Conservation (phyloP, 2,113 vertebrate species). For the Peromyscus leucopus region DNA sequence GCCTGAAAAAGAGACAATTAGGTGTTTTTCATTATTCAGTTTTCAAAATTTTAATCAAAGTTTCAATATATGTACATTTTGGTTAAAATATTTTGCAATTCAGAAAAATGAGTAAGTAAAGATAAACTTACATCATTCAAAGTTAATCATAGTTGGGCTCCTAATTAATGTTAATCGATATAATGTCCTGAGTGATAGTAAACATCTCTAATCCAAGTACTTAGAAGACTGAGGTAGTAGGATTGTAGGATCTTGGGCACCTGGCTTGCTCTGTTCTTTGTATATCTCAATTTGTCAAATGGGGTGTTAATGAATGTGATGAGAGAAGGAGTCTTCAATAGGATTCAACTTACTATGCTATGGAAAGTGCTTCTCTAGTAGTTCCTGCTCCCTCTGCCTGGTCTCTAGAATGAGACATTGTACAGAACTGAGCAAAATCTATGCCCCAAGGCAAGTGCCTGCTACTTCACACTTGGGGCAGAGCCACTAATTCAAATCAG, state of each 20-base stretch:
- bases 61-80: neutral
- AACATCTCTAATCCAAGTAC: neutral
- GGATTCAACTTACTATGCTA: neutral
- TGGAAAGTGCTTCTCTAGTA: neutral
- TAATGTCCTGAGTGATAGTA: neutral
- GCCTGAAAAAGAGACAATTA: neutral
- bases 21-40: neutral
- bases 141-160: neutral
- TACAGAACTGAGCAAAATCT: neutral
- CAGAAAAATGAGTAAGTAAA: neutral
- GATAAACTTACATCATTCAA: neutral
- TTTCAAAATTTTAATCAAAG: conserved; percentile 20
- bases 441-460: neutral
- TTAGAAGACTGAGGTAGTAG: neutral
- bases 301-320: neutral
- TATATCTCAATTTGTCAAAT: neutral
- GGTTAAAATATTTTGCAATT: conserved; percentile 13
- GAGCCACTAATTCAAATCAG: neutral
- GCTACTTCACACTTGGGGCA: neutral
- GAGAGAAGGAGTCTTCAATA: neutral
- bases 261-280: neutral
- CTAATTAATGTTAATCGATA: neutral
- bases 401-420: neutral
- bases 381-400: neutral
- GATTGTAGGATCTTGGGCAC: neutral